A percentile compares a stretch with the other conserved stretches of the same genome.
Conservation (phyloP, 2,888 invertebrate genomes). For the Calliphora vomitoria region DNA sequence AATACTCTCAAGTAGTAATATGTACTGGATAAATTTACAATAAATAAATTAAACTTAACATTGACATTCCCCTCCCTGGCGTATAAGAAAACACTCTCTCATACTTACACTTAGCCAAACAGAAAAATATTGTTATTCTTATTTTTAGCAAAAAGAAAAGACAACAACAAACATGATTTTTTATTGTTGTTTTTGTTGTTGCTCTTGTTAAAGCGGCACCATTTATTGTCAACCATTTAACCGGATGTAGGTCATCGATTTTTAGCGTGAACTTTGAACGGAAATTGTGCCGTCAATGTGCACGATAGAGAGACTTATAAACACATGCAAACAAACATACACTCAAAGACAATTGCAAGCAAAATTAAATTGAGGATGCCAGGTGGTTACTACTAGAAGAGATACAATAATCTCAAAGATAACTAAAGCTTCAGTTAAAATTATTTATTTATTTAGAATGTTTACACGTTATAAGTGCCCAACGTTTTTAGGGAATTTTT, state of each 20-base stretch:
- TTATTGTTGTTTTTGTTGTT: conserved; percentile 6
- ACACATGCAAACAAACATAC: background rate
- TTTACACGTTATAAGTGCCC: too few relatives aligned
- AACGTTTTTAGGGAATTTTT: too few relatives aligned
- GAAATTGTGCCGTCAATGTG: conserved; percentile 67
- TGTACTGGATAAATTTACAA: background rate
- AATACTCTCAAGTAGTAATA: too few relatives aligned
- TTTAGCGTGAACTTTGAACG: conserved; percentile 72
- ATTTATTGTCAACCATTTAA: conserved; percentile 70
- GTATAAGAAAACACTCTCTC: conserved; percentile 1
- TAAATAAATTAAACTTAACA: background rate
- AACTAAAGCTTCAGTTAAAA: too few relatives aligned
- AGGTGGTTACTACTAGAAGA: background rate
- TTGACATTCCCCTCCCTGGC: background rate
- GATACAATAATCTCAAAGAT: background rate
- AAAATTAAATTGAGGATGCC: conserved; percentile 1
- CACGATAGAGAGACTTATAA: conserved; percentile 14
- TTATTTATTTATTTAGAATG: too few relatives aligned
- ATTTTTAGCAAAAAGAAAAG: conserved; percentile 22
- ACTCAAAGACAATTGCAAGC: conserved; percentile 1
- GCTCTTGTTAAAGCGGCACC: conserved; percentile 65
- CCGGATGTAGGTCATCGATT: conserved; percentile 74
- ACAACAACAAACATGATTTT: conserved; percentile 24
- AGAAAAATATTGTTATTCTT: conserved; percentile 47
- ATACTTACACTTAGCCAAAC: background rate